Conservation (phyloP, 1,140 invertebrate genomes). For the honey bee (Apis mellifera) region DNA sequence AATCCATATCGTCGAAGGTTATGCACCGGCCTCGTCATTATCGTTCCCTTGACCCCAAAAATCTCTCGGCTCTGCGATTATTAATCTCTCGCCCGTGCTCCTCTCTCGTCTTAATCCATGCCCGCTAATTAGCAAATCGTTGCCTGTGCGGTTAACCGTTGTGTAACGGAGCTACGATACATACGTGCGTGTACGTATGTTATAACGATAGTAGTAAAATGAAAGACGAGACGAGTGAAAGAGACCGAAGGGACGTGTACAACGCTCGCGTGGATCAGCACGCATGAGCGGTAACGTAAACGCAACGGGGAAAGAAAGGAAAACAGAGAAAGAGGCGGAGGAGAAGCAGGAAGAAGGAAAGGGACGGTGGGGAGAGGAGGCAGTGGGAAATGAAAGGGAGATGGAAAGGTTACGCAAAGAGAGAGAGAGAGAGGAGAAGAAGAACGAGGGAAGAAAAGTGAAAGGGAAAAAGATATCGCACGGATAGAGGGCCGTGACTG, state of each 20-base stretch:
- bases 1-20: neutral
- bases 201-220: too few species aligned
- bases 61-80: slow-evolving; percentile 53
- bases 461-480: too few species aligned
- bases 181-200: too few species aligned
- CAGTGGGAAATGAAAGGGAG: neutral
- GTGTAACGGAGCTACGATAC: too few species aligned
- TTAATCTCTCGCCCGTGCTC: too few species aligned
- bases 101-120: neutral
- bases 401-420: too few species aligned
- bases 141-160: neutral
- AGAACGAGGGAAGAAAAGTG: neutral
- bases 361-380: neutral
- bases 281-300: slow-evolving; percentile 16
- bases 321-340: neutral
- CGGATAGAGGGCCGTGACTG: neutral
- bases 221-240: neutral
- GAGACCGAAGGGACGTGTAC: neutral
- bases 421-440: neutral
- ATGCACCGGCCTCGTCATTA: neutral
- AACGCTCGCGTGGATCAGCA: slow-evolving; percentile 26
- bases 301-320: neutral
- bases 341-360: neutral
- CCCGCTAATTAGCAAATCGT: slow-evolving; percentile 42
- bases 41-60: slow-evolving; percentile 67